Evolutionary conservation across 2,888 invertebrate genomes (phyloP), one percentile per base, ranked within the genome.

Genomic region (Horisme vitalbata): DNA sequence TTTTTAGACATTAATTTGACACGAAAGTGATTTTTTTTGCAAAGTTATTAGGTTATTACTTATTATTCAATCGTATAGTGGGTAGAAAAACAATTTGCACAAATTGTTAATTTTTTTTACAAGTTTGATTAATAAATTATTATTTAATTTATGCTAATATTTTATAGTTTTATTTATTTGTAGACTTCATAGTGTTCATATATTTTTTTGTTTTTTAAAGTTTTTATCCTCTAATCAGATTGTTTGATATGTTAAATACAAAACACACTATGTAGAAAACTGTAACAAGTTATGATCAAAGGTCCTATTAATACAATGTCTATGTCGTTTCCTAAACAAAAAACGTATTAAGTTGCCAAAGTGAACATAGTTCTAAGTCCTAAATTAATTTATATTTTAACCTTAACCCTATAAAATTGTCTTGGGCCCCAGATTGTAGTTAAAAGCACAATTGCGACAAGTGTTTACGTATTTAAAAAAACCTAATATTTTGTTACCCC

Each of bases 41-140:
- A 45, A 50, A 15, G 33, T 50, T 38, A 43, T 37, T 41, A 14
- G 23, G 23, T 35, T 32, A 12, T 20, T 36, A 43, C 30, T 30
- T 24, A 13, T 10, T 21, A 32, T 44, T 36, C 35, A 39, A 39
- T 21, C 39, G 31, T 39, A 28, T 34, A 43, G 12, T 30, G 32
- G n/a, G 13, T 45, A 31, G 15, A 50, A 53, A 49, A 27, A 51
- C 48, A 48, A 55, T 45, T 36, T 50, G 54, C 54, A 55, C 52
- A 54, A 52, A 39, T 55, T 48, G 54, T 41, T 45, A 26, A 35
- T 51, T 48, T 53, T n/a, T n/a, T 43, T 38, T 44, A 48, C 11
- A 34, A 44, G 41, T 47, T 52, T 52, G 52, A 58, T 48, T 55
- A 55, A 55, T 58, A 55, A 58, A 58, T 45, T 55, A 47, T 55